Base-by-base conservation (phyloP, 2,113 vertebrate genomes). In the Lepus europaeus region DNA sequence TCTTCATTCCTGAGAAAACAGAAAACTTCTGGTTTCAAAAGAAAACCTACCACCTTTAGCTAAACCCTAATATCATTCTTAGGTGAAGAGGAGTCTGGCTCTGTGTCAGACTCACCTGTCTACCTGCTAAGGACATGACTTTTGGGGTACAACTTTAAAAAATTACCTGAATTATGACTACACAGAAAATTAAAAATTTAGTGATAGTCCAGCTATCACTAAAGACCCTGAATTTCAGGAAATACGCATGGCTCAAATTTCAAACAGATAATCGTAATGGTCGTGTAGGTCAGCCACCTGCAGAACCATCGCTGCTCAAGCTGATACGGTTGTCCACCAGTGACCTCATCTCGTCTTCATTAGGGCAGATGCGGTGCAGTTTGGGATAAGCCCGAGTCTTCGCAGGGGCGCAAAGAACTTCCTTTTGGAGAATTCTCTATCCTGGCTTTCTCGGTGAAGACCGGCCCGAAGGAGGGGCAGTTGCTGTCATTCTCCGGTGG, bases 341-440 rank as follows among this genome's bases (percentile, higher is more conserved):
- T 9, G 94, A 94, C 39, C 96, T 31, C 45, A 99, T 98, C 13
- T 94, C 98, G 72, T 97, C 94, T 3, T 99, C 77, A 3, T 94
- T 98, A 19, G 98, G 98, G 90, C 99, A 99, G 39, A 99, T 97
- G 5, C 69, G 89, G 23, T 94, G 97, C 90, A 99, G 96, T 97
- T 97, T 99, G 49, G 99, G 98, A 84, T 97, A 96, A 70, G 98
- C 98, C 93, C 99, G 20, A 99, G 97, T 63, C 97, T 95, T 83
- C 2, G 64, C 93, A 99, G 98, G 64, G 99, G 99, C 29, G 99
- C 95, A 11, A 98, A 98, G 87, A 99, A 95, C 19, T 89, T 97
- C 66, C 98, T 96, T 97, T 95, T 29, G 93, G 92, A 66, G 49
- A 68, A 82, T 87, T 85, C 87, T 96, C 93, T 68, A 96, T 86